Conservation (phyloP, 2,888 invertebrate genomes). For the Latrodectus hesperus region DNA sequence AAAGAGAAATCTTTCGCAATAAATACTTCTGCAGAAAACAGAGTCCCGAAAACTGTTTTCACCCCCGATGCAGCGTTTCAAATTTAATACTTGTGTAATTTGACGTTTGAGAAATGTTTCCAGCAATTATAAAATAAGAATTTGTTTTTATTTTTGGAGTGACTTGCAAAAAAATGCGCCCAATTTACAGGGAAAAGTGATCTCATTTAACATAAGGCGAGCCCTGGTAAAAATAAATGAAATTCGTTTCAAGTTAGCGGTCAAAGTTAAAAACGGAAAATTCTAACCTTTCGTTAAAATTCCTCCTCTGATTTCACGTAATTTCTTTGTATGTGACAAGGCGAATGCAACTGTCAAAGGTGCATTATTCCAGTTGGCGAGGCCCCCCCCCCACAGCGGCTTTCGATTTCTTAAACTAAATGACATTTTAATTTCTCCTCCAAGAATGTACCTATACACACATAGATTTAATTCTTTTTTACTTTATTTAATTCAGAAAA, state of each 20-base stretch:
- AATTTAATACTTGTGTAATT: conserved; percentile 50
- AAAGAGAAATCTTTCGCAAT: conserved; percentile 14
- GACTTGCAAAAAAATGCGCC: not conserved
- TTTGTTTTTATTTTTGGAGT: conserved; percentile 15
- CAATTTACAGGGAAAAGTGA: conserved; percentile 17
- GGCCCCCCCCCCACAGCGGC: not conserved
- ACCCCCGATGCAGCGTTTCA: not conserved
- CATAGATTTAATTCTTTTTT: conserved; percentile 29
- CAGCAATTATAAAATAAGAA: conserved; percentile 49
- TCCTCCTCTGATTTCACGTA: not conserved
- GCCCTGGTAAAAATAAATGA: conserved; percentile 5
- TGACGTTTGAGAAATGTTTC: conserved; percentile 59
- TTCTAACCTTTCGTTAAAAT: conserved; percentile 16
- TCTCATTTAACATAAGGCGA: conserved; percentile 32
- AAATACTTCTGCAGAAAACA: conserved; percentile 31
- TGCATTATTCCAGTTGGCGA: conserved; percentile 11
- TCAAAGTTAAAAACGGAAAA: conserved; percentile 21
- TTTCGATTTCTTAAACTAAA: conserved; percentile 50
- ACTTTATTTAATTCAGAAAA: not conserved
- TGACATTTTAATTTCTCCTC: conserved; percentile 55
- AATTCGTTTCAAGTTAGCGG: conserved; percentile 4
- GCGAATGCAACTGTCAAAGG: conserved; percentile 31
- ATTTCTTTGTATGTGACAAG: conserved; percentile 21
- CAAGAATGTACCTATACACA: not conserved
- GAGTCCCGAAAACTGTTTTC: conserved; percentile 38